Evolutionary conservation across 2,113 vertebrate genomes (phyloP), one percentile per base, ranked within the genome.

Genomic region (Zosterops lateralis): DNA sequence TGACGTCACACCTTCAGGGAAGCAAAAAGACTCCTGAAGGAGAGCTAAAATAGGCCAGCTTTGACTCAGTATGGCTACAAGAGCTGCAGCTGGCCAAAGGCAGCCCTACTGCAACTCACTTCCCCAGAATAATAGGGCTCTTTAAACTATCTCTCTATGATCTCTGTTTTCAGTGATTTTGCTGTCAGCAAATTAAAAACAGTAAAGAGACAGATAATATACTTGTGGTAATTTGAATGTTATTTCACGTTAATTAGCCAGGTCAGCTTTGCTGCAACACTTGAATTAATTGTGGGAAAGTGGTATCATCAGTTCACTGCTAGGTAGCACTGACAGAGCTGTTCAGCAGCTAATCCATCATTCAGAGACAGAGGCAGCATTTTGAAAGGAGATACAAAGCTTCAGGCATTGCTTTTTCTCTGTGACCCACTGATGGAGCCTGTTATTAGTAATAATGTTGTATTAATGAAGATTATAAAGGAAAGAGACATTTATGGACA

Each of bases 381-480:
- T 93, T 50, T 81, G 62, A 79, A 89, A 84, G 53, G 60, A 58
- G n/a, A 65, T 26, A 68, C 14, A 72, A 79, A 66, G 38, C 74
- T 89, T 70, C 51, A 44, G 71, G 74, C 77, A 51, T 36, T 82
- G 66, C 21, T 66, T 91, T 81, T 94, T 54, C 26, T 79, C 57
- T 57, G 11, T 61, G 81, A 81, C 61, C 78, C 32, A 44, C 36
- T 75, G 90, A 75, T 45, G 36, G 42, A 82, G 7, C 32, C 38
- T 71, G 25, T 44, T 90, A 47, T 48, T 80, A 67, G 34, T 53
- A 89, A 26, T 48, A 62, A 61, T 48, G 15, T 51, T 86, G 92
- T 71, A 84, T 86, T 96, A 93, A 90, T n/a, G 68, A 90, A 82
- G 75, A 83, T 14, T 13, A 5, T 83, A 68, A 93, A 93, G 26